Percentiles rank a stretch among this genome's conserved stretches.
phyloP scores from a whole-genome alignment of 2,888 invertebrate genomes.

The Philaethria dido region DNA sequence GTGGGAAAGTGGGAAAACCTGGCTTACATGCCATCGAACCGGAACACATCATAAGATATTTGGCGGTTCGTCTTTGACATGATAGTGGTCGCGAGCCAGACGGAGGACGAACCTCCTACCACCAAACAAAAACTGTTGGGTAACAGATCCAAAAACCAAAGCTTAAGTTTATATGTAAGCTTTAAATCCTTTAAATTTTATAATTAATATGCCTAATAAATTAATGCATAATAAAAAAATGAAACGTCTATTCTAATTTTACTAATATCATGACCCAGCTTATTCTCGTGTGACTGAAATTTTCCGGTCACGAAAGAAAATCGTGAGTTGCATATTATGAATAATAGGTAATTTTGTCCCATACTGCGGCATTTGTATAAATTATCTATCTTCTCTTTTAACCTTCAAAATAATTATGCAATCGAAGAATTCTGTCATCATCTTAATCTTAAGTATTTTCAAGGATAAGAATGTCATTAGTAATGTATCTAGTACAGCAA shows the following conservation, averaged over 20 bases:
- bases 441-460: background rate
- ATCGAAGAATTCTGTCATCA: conserved; percentile 7
- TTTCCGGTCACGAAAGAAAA: conserved; percentile 67
- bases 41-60: too few species aligned
- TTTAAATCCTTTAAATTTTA: too few species aligned
- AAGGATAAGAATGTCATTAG: background rate
- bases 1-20: too few species aligned
- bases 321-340: conserved; percentile 54
- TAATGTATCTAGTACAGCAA: background rate
- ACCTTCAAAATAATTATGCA: conserved; percentile 35
- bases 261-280: conserved; percentile 15
- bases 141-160: too few species aligned
- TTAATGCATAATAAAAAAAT: too few species aligned
- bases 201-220: too few species aligned
- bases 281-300: conserved; percentile 46
- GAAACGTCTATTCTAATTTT: conserved; percentile 5
- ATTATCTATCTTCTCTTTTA: conserved; percentile 24
- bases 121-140: too few species aligned
- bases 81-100: too few species aligned
- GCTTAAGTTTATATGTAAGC: background rate
- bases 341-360: conserved; percentile 35
- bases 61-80: too few species aligned
- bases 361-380: conserved; percentile 29
- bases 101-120: too few species aligned
- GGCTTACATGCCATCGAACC: too few species aligned